phyloP scores from a whole-genome alignment of 2,797 vertebrate genomes.

The Acropternis orthonyx region DNA sequence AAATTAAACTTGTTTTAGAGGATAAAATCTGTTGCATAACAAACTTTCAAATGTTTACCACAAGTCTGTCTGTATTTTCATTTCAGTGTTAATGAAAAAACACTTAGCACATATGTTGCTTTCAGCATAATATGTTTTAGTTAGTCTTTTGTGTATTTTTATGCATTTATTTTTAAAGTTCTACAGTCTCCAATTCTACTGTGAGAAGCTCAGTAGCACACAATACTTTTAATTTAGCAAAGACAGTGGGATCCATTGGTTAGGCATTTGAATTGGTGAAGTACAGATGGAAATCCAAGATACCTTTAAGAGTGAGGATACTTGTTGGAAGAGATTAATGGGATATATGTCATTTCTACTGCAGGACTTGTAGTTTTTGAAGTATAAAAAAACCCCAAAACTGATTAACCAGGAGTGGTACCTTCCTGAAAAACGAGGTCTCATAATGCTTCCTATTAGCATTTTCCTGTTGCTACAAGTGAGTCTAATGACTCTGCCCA shows the following conservation, averaged over 20 bases:
- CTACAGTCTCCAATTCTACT: background rate
- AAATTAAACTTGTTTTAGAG: background rate
- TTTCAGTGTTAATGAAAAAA: background rate
- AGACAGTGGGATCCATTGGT: background rate
- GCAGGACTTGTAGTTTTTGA: background rate
- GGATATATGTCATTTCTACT: background rate
- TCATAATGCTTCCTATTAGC: background rate
- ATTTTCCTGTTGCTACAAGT: background rate
- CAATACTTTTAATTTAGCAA: background rate
- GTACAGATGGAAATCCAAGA: background rate
- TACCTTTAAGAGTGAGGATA: background rate
- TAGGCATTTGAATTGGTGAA: background rate
- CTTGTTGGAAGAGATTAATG: background rate
- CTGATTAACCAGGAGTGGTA: background rate
- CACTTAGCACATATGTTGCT: background rate
- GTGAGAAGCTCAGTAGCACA: background rate
- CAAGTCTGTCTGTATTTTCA: conserved; percentile 26
- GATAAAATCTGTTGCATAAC: conserved; percentile 14
- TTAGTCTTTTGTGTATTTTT: background rate
- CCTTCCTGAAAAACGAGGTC: background rate
- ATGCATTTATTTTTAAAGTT: background rate
- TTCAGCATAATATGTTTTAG: background rate
- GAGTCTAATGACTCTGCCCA: background rate
- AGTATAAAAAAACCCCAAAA: background rate
- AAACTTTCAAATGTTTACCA: conserved; percentile 25